These are phyloP conservation scores for Siniperca chuatsi DNA, from an alignment of 2,113 vertebrate genomes.

Conservation along the genomic window DNA sequence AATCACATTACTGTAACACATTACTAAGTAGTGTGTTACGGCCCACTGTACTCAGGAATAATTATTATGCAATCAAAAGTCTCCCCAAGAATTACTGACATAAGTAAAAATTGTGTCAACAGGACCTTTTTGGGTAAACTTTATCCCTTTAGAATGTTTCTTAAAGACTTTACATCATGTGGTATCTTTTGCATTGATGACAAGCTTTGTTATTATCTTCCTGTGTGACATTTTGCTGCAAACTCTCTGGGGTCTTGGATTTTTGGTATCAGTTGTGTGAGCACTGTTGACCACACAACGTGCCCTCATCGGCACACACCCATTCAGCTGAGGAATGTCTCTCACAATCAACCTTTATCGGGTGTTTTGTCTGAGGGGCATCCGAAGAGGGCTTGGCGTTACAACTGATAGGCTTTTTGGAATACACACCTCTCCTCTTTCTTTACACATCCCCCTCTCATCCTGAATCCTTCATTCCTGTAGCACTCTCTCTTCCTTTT, in stretches of 20 bases:
- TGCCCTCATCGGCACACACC: constrained; percentile 69
- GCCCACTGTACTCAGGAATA: background rate
- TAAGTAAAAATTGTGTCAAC: background rate
- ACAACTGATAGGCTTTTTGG: constrained; percentile 66
- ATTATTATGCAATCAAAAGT: background rate
- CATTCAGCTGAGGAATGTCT: constrained; percentile 79
- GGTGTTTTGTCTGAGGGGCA: constrained; percentile 82
- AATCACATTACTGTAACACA: background rate
- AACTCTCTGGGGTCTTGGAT: constrained; percentile 14
- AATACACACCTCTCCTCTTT: constrained; percentile 53
- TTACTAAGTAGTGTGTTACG: background rate
- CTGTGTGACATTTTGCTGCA: constrained; percentile 15
- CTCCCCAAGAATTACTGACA: background rate
- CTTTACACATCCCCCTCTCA: constrained; percentile 26
- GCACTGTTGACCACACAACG: constrained; percentile 70
- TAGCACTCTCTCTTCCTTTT: background rate
- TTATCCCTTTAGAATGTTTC: background rate
- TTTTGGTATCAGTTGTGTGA: constrained; percentile 56
- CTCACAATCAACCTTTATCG: constrained; percentile 78
- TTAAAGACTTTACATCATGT: background rate
- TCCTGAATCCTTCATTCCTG: constrained; percentile 11
- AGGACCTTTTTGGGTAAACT: background rate
- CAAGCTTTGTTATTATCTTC: background rate
- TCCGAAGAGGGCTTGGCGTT: constrained; percentile 72
- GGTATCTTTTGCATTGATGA: background rate